phyloP scores from a whole-genome alignment of 2,888 invertebrate genomes.

The Cerastis leucographa region DNA sequence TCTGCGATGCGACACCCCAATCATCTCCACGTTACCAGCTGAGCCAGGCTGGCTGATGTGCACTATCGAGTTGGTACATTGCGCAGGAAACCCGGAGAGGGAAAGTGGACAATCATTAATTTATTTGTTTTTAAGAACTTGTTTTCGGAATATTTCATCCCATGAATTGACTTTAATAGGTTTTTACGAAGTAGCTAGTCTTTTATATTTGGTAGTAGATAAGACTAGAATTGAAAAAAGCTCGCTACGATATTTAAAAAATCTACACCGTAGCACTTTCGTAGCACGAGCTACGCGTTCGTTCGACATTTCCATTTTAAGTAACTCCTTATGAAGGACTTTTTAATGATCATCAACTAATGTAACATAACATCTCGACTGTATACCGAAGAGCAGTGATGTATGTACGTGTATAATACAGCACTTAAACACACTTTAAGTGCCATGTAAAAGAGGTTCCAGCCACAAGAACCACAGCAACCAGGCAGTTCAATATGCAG shows the following conservation, averaged over 20 bases:
- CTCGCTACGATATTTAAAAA: background rate
- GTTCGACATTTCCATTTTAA: background rate
- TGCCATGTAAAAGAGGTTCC: background rate
- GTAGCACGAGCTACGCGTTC: constrained; percentile 3
- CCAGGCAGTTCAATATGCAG: background rate
- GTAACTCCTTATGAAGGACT: background rate
- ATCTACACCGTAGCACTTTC: constrained; percentile 13
- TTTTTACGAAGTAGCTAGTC: background rate
- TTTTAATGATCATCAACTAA: background rate
- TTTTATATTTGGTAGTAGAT: background rate
- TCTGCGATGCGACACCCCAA: background rate
- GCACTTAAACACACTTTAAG: background rate
- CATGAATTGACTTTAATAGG: background rate
- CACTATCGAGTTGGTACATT: background rate
- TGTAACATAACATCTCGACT: background rate
- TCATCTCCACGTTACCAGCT: background rate
- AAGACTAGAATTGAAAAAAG: background rate
- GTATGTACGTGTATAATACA: background rate
- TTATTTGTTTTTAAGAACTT: background rate
- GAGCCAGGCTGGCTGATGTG: background rate
- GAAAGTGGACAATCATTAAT: background rate
- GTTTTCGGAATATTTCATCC: background rate
- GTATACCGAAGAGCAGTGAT: background rate
- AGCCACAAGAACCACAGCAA: background rate
- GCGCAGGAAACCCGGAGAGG: background rate